Evolutionary conservation across 2,888 invertebrate genomes (phyloP).

Genomic region (Aporophyla nigra): DNA sequence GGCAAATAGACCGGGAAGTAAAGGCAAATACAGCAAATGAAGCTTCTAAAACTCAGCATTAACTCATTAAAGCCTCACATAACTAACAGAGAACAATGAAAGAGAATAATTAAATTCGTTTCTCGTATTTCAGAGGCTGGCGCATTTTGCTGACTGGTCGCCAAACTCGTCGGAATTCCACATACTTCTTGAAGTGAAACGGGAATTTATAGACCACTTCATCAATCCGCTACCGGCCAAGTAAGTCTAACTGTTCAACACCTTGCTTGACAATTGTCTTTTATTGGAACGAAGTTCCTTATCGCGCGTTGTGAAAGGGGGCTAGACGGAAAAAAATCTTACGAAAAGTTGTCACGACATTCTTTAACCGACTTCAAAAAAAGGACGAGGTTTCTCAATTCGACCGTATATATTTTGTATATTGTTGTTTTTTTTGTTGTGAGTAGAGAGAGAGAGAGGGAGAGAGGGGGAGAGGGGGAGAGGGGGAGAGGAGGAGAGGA

Average conservation of each 20-base stretch:
- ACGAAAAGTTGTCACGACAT: no score
- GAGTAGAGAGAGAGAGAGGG: no score
- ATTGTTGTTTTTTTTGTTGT: no score
- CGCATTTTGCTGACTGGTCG: constrained; percentile 95
- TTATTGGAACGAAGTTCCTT: no score
- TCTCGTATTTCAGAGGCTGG: constrained; percentile 89
- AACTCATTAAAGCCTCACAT: constrained; percentile 64
- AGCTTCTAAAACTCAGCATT: constrained; percentile 60
- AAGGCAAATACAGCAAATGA: constrained; percentile 59
- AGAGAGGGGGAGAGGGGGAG: no score
- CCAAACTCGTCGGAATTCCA: constrained; percentile 93
- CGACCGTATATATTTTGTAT: no score
- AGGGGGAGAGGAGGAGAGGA: no score
- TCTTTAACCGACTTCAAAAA: no score
- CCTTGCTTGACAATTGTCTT: constrained; percentile 59
- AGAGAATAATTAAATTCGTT: constrained; percentile 78
- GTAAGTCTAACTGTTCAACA: constrained; percentile 82
- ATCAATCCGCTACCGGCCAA: constrained; percentile 90
- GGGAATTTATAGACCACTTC: constrained; percentile 93
- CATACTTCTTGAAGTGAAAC: constrained; percentile 93
- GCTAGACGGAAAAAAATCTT: no score
- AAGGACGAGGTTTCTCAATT: no score
- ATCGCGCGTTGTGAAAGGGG: no score
- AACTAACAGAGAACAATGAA: constrained; percentile 68
- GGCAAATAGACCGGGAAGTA: constrained; percentile 44